phyloP scores from a whole-genome alignment of 2,797 vertebrate genomes.

The Myotis myotis region DNA sequence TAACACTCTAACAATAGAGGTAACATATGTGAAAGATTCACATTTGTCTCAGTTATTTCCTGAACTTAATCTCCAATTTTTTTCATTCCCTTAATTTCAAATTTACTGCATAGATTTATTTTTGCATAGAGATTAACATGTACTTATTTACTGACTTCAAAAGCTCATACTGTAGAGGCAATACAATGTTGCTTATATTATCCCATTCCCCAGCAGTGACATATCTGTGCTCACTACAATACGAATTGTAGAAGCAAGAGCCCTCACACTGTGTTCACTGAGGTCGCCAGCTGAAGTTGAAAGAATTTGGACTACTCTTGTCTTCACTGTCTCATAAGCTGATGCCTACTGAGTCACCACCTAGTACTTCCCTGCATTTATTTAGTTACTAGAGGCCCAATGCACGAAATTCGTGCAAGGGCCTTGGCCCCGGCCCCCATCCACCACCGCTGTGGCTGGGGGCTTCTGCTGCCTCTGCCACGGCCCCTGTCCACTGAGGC shows the following conservation, averaged over 20 bases:
- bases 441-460: too few relatives aligned
- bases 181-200: neutral
- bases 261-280: neutral
- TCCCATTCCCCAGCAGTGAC: neutral
- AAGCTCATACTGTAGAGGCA: neutral
- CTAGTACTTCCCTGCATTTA: neutral
- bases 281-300: neutral
- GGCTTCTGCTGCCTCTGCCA: too few relatives aligned
- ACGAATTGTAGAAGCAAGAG: neutral
- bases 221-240: neutral
- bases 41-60: neutral
- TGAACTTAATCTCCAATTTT: neutral
- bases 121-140: neutral
- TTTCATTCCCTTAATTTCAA: slow-evolving; percentile 37
- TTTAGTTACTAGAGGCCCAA: neutral
- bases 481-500: too few relatives aligned
- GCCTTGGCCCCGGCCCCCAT: too few relatives aligned
- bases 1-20: neutral
- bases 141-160: neutral
- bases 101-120: neutral
- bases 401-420: too few relatives aligned
- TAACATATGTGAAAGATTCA: neutral
- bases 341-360: neutral
- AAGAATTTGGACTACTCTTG: neutral
- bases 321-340: neutral